Base-by-base conservation (phyloP, 2,113 vertebrate species). In the Pelecanus crispus region DNA sequence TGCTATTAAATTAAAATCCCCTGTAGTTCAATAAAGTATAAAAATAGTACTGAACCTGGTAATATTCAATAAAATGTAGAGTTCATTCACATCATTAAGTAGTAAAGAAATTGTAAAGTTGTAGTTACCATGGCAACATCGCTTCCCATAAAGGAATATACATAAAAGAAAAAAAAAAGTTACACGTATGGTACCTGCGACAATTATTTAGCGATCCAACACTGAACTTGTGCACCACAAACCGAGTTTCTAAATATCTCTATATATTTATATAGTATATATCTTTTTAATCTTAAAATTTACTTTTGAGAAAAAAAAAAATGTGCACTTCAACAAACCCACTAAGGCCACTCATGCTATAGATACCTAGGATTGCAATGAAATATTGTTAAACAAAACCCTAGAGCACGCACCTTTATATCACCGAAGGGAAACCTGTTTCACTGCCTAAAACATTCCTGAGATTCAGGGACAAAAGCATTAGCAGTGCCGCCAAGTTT, bases 291-390 rank as follows among this genome's bases (percentile, higher is more conserved):
- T 98, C 96, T 98, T 98, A 94, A 97, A 98, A 94, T 98, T 98
- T 98, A 98, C 96, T 97, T 97, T 73, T 96, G 95, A 95, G 44
- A 13, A 44, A 45, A 93, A 95, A 97, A 96, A 97, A 96, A 97
- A 96, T 98, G 97, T 98, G 98, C 98, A 98, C 97, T 98, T 98
- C 94, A 98, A 98, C 97, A 97, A 98, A 98, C 98, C 97, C 97
- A 97, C 98, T 98, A 98, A 98, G 98, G 98, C 98, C 98, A 98
- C 98, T 98, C 98, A 98, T 98, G 98, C 98, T 98, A 98, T 96
- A 94, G 97, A 98, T 97, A 98, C 97, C 95, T 94, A 98, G 97
- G 97, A 97, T 63, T 98, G 96, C 95, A 94, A 94, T 65, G 90
- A 94, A 83, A 95, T 87, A 90, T 78, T 88, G 95, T 93, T 93